These are phyloP conservation scores for Torymus texanus DNA, from an alignment of 2,888 invertebrate genomes.

Conservation along the genomic window DNA sequence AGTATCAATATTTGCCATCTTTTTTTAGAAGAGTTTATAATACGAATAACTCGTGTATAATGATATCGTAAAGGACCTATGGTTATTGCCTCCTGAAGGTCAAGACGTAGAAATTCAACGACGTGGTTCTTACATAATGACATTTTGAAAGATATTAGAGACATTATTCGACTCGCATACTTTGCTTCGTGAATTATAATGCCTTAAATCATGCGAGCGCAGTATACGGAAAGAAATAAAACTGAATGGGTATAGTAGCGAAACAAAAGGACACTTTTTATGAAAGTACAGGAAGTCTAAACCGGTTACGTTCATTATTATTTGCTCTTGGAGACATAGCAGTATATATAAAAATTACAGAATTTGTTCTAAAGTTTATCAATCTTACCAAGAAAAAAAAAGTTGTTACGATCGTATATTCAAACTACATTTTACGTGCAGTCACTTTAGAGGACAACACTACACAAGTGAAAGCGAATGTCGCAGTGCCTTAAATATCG, in stretches of 20 bases:
- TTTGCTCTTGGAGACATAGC: neutral
- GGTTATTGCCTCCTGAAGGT: conserved; percentile 17
- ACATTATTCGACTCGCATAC: conserved; percentile 7
- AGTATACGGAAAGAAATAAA: neutral
- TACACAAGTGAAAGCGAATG: too few species aligned
- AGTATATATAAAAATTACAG: too few species aligned
- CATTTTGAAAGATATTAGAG: conserved; percentile 14
- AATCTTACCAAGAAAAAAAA: too few species aligned
- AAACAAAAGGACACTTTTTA: conserved; percentile 1
- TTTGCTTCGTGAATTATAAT: conserved; percentile 25
- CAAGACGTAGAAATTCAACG: conserved; percentile 15
- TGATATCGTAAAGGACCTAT: too few species aligned
- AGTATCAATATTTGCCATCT: too few species aligned
- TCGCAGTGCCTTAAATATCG: too few species aligned
- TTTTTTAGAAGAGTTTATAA: too few species aligned
- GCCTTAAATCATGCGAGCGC: conserved; percentile 23
- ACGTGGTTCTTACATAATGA: conserved; percentile 35
- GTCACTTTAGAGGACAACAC: too few species aligned
- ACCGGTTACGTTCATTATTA: neutral
- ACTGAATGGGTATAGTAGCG: neutral
- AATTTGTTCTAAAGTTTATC: neutral
- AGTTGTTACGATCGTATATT: too few species aligned
- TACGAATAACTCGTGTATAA: too few species aligned
- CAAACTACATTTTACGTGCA: too few species aligned
- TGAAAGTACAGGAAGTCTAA: conserved; percentile 4